These are phyloP conservation scores for Sciaenops ocellatus DNA, from an alignment of 2,797 vertebrate genomes.

Conservation along the genomic window DNA sequence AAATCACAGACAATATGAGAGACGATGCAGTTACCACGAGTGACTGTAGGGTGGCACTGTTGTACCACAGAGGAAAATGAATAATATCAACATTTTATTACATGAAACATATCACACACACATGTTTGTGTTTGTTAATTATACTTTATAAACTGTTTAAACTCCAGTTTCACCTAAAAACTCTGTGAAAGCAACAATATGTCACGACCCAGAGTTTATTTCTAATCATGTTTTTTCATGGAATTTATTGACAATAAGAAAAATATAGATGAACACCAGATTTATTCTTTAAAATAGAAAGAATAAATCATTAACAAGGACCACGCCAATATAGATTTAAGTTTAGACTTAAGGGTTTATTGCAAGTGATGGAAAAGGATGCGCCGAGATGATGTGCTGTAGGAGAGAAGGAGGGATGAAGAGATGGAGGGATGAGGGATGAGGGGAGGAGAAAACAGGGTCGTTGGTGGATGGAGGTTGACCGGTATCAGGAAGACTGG, in stretches of 20 bases:
- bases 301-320: no score
- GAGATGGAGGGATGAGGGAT: no score
- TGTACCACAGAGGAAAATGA: background rate
- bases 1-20: background rate
- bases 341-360: no score
- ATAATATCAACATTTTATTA: background rate
- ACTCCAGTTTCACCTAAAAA: background rate
- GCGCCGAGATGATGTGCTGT: no score
- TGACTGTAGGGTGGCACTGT: conserved; percentile 28
- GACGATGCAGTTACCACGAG: conserved; percentile 8
- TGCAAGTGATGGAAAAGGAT: no score
- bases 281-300: background rate
- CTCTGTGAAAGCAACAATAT: background rate
- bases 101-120: background rate
- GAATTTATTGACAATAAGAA: no score
- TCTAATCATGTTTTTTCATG: background rate
- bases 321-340: no score
- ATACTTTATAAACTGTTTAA: background rate
- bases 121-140: background rate
- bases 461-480: no score
- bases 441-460: no score
- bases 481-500: no score
- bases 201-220: background rate
- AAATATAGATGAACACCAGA: no score
- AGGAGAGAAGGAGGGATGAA: no score